phyloP scores from a whole-genome alignment of 1,140 invertebrate species.

The Galendromus occidentalis region DNA sequence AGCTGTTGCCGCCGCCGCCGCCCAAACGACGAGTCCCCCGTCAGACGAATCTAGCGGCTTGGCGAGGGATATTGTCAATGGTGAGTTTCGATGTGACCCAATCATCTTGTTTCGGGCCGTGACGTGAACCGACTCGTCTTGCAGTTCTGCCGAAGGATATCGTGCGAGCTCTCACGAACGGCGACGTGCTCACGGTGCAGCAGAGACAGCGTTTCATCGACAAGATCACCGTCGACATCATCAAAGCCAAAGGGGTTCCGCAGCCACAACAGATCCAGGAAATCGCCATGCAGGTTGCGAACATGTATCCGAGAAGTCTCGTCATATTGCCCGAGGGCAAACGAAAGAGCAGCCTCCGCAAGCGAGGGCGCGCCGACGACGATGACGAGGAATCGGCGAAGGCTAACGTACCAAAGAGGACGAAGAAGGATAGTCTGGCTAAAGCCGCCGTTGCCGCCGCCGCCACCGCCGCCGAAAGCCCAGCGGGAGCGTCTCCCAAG shows the following conservation, averaged over 20 bases:
- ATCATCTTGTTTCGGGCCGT: not conserved
- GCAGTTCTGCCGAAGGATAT: constrained; percentile 2
- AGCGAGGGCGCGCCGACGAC: not conserved
- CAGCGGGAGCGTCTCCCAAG: no score
- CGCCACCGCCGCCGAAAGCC: no score
- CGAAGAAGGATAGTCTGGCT: no score
- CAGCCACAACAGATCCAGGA: constrained; percentile 4
- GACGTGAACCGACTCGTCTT: constrained; percentile 4
- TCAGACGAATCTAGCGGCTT: no score
- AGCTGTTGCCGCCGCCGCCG: no score
- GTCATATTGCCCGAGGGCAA: not conserved
- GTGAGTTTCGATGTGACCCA: not conserved
- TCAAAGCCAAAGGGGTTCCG: constrained; percentile 2
- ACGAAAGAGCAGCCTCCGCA: not conserved
- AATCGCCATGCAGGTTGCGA: not conserved
- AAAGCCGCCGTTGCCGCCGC: no score
- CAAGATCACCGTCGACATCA: constrained; percentile 1
- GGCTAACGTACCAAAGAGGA: not conserved
- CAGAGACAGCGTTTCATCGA: constrained; percentile 9
- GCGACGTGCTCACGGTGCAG: not conserved
- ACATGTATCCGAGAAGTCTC: constrained; percentile 8
- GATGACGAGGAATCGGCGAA: not conserved
- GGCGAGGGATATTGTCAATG: not conserved
- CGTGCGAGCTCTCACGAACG: constrained; percentile 7
- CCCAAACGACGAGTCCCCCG: no score